Evolutionary conservation across 2,113 vertebrate genomes (phyloP).

Genomic region (Tachysurus fulvidraco): DNA sequence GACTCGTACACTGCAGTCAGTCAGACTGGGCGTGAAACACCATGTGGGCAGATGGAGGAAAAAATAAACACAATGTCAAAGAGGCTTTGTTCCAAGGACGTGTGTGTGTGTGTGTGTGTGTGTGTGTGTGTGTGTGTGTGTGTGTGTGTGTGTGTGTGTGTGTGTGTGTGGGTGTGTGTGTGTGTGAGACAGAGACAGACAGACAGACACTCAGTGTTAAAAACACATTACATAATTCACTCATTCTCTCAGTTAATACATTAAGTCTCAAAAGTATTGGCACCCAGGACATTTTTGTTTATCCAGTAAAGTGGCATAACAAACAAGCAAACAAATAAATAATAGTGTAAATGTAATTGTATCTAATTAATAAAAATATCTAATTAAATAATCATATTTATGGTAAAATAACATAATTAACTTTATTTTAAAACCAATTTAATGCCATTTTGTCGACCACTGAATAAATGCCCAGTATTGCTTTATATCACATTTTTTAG

Average conservation of each 20-base stretch:
- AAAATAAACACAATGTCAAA: slow-evolving; percentile 35
- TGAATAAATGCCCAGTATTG: too few relatives aligned
- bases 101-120: neutral
- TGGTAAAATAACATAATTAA: neutral
- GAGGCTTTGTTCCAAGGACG: slow-evolving; percentile 34
- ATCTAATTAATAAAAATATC: too few relatives aligned
- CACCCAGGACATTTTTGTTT: neutral
- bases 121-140: neutral
- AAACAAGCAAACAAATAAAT: too few relatives aligned
- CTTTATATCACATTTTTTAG: too few relatives aligned
- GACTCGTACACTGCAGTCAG: neutral
- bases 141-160: neutral
- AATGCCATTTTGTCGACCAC: too few relatives aligned
- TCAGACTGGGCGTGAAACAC: neutral
- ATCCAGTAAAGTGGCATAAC: neutral
- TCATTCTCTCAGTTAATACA: slow-evolving; percentile 13
- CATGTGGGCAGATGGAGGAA: slow-evolving; percentile 31
- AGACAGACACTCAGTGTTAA: slow-evolving; percentile 9
- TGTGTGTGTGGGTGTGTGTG: neutral
- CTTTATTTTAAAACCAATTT: too few relatives aligned
- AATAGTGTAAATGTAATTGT: too few relatives aligned
- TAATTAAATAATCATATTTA: neutral
- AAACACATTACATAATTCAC: slow-evolving; percentile 41
- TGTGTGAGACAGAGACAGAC: neutral
- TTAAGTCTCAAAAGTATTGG: neutral